Evolutionary conservation across 2,888 invertebrate genomes (phyloP).

Genomic region (Eretmocerus hayati): DNA sequence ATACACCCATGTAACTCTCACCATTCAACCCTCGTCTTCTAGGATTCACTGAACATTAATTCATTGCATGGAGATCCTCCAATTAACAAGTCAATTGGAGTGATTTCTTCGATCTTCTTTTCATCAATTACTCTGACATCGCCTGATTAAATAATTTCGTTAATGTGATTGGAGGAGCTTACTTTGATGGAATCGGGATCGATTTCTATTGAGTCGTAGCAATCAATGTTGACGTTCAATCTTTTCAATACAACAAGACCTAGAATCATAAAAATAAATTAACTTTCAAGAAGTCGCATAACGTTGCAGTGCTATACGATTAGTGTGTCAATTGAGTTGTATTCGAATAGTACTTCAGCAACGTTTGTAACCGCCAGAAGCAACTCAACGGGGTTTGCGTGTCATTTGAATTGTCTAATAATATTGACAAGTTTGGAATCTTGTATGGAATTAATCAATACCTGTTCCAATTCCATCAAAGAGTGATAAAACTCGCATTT

Average conservation of each 20-base stretch:
- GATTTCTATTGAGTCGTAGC: constrained; percentile 53
- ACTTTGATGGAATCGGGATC: constrained; percentile 49
- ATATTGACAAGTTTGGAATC: no score
- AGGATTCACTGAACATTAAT: constrained; percentile 54
- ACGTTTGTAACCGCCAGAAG: no score
- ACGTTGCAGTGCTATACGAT: no score
- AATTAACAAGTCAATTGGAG: constrained; percentile 54
- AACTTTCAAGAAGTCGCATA: no score
- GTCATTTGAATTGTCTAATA: no score
- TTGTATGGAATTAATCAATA: no score
- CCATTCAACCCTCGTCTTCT: constrained; percentile 50
- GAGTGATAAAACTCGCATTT: constrained; percentile 50
- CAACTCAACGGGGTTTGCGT: no score
- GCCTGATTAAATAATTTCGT: constrained; percentile 48
- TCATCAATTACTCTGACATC: constrained; percentile 45
- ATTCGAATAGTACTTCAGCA: no score
- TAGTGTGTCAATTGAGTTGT: no score
- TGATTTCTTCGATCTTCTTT: constrained; percentile 40
- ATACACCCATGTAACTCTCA: constrained; percentile 30
- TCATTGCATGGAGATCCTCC: constrained; percentile 59
- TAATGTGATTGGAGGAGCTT: constrained; percentile 44
- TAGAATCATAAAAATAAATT: constrained; percentile 25
- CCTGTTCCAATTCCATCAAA: constrained; percentile 57
- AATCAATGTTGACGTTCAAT: constrained; percentile 48
- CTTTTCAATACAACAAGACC: constrained; percentile 48